Percentiles rank a stretch among this genome's conserved stretches.
Conservation (phyloP, 2,888 invertebrate species). For the Nipponacmea schrenckii region DNA sequence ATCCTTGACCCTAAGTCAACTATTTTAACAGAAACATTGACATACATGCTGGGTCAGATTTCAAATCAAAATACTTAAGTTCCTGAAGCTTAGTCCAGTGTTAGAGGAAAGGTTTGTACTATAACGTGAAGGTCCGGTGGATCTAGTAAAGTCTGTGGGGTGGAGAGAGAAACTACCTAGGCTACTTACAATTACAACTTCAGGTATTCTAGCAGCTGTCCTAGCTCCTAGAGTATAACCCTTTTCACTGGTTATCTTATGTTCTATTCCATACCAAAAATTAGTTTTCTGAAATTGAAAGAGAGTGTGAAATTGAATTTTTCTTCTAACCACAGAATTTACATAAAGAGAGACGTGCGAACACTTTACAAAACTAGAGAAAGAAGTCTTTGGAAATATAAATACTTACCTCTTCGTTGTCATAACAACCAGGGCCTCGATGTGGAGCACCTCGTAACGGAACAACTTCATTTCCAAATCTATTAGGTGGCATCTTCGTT, state of each 20-base stretch:
- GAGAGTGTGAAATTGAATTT: constrained; percentile 9
- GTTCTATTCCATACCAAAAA: constrained; percentile 58
- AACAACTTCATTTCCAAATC: constrained; percentile 65
- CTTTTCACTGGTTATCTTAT: constrained; percentile 59
- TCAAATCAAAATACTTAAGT: no score
- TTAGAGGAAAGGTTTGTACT: not conserved
- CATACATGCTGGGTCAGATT: no score
- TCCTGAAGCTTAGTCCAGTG: no score
- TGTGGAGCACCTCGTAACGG: constrained; percentile 64
- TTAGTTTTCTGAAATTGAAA: constrained; percentile 58
- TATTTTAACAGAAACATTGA: no score
- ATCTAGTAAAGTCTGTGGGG: not conserved
- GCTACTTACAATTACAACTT: constrained; percentile 43
- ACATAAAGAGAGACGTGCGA: no score
- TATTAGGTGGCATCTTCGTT: constrained; percentile 59
- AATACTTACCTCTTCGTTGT: constrained; percentile 61
- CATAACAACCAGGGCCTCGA: constrained; percentile 65
- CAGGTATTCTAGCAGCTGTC: constrained; percentile 57
- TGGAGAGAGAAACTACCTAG: not conserved
- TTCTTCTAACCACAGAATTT: no score
- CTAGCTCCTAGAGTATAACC: constrained; percentile 67
- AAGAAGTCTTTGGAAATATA: no score
- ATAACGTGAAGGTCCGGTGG: no score
- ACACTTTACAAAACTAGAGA: no score
- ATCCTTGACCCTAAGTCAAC: no score